Percentiles rank a stretch among this genome's conserved stretches.
These are phyloP conservation scores for Sarcophaga bullata DNA, from an alignment of 1,140 invertebrate genomes.

Conservation along the genomic window DNA sequence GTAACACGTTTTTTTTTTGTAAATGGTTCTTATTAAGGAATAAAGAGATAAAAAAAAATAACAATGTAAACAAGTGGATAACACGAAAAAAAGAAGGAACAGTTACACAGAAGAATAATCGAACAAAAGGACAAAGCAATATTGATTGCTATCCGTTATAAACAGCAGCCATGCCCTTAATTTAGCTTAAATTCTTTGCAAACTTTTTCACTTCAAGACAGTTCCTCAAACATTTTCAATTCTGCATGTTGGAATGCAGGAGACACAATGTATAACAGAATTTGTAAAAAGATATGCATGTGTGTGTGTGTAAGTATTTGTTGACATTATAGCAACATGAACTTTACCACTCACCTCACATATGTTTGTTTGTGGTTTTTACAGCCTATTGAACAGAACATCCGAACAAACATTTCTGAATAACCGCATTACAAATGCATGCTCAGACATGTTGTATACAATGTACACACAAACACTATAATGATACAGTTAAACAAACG, in stretches of 20 bases:
- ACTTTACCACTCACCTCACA: not conserved
- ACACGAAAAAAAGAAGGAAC: no score
- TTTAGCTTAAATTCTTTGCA: not conserved
- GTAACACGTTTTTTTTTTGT: no score
- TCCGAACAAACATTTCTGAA: not conserved
- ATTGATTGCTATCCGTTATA: no score
- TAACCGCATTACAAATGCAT: constrained; percentile 4
- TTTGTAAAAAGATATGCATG: not conserved
- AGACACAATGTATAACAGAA: no score
- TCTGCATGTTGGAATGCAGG: not conserved
- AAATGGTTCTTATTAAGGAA: no score
- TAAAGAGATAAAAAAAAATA: no score
- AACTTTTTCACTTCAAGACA: not conserved
- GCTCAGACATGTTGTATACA: not conserved
- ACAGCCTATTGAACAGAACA: constrained; percentile 15
- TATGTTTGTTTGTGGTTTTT: constrained; percentile 15
- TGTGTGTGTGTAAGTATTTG: not conserved
- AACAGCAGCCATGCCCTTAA: not conserved
- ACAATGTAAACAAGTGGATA: no score
- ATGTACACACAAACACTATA: not conserved
- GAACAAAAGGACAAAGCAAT: no score
- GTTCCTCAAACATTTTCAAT: not conserved
- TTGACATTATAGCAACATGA: not conserved
- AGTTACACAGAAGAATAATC: no score
- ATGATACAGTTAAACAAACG: not conserved